Conservation (phyloP, 2,888 invertebrate genomes). For the Cabera pusaria region DNA sequence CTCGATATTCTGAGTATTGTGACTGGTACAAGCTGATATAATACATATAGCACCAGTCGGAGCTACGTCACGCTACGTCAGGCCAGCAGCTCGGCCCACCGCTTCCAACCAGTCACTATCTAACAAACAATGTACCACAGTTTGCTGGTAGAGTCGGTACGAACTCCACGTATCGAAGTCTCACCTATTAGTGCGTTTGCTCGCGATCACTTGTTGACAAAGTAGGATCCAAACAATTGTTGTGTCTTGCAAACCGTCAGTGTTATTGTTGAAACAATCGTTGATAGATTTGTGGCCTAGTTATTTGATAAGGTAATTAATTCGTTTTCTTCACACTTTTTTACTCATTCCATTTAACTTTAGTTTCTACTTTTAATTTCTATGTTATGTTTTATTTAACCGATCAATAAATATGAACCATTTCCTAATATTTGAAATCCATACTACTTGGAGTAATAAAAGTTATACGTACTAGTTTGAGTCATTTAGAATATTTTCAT, state of each 20-base stretch:
- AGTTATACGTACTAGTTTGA: no score
- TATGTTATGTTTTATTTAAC: no score
- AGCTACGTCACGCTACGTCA: slow-evolving; percentile 62
- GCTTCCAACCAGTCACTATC: slow-evolving; percentile 29
- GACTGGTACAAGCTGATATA: no score
- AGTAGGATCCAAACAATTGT: slow-evolving; percentile 29
- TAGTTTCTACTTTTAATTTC: background rate
- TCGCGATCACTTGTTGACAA: slow-evolving; percentile 46
- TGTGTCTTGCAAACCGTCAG: slow-evolving; percentile 40
- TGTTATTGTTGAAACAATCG: slow-evolving; percentile 28
- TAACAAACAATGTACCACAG: slow-evolving; percentile 38
- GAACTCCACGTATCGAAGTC: slow-evolving; percentile 51
- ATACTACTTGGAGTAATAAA: no score
- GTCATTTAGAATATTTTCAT: no score
- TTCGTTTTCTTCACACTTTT: slow-evolving; percentile 7
- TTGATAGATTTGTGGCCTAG: slow-evolving; percentile 16
- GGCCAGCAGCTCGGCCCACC: slow-evolving; percentile 40
- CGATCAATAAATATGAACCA: no score
- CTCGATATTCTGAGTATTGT: no score
- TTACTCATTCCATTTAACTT: no score
- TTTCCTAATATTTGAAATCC: no score
- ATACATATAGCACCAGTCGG: slow-evolving; percentile 10
- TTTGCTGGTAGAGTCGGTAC: slow-evolving; percentile 58
- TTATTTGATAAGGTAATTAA: slow-evolving; percentile 40
- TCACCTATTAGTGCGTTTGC: slow-evolving; percentile 42